These are phyloP conservation scores for Erynnis tages DNA, from an alignment of 2,888 invertebrate species.

Conservation along the genomic window DNA sequence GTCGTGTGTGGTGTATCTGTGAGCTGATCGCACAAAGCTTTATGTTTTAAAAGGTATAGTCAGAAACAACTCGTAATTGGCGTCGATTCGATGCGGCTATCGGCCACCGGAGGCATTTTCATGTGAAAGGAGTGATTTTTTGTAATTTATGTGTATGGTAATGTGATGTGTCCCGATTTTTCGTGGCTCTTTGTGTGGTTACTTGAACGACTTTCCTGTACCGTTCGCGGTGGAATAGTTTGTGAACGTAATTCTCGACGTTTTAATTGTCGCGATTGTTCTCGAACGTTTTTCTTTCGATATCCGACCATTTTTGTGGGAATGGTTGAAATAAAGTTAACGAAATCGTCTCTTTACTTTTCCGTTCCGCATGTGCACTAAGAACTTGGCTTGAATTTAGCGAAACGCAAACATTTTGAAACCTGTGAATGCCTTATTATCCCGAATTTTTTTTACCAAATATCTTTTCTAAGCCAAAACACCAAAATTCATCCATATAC, in stretches of 20 bases:
- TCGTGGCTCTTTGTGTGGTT: constrained; percentile 21
- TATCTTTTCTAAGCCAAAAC: too few relatives aligned
- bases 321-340: too few relatives aligned
- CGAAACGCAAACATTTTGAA: too few relatives aligned
- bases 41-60: constrained; percentile 44
- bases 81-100: constrained; percentile 54
- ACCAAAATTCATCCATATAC: too few relatives aligned
- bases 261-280: not conserved
- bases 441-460: too few relatives aligned
- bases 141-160: constrained; percentile 27
- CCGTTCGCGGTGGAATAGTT: not conserved
- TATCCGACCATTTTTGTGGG: too few relatives aligned
- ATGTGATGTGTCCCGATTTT: constrained; percentile 28
- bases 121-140: constrained; percentile 30
- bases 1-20: constrained; percentile 45
- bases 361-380: too few relatives aligned
- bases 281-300: too few relatives aligned
- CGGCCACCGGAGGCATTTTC: constrained; percentile 35
- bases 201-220: constrained; percentile 3
- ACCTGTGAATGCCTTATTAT: too few relatives aligned
- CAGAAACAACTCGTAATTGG: constrained; percentile 64
- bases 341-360: too few relatives aligned
- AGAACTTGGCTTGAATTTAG: too few relatives aligned
- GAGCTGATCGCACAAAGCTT: constrained; percentile 41
- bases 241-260: not conserved